Percentiles rank a stretch among this genome's conserved stretches.
Conservation (phyloP, 23 tunicate genomes). For the Clavelina lepadiformis region DNA sequence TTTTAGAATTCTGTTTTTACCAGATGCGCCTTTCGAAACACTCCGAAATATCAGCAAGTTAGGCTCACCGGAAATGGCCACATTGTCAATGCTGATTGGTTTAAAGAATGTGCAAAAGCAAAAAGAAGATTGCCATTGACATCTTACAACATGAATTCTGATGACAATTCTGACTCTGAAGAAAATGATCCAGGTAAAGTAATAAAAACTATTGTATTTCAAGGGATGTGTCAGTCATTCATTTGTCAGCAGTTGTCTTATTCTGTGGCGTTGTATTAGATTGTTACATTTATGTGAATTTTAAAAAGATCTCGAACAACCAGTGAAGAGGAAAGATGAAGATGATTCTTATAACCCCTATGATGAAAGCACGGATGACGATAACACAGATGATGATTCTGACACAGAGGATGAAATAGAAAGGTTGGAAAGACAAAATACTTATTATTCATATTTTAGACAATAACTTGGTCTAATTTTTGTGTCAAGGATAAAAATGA, state of each 20-base stretch:
- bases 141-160: conserved; percentile 43
- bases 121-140: conserved; percentile 37
- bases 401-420: conserved; percentile 70
- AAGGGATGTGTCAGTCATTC: no score
- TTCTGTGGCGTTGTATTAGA: no score
- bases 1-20: no score
- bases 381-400: conserved; percentile 41
- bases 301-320: not conserved
- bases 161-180: conserved; percentile 3
- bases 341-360: conserved; percentile 9
- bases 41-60: conserved; percentile 80
- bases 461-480: not conserved
- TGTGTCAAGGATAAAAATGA: not conserved
- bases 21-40: conserved; percentile 88
- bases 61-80: conserved; percentile 18
- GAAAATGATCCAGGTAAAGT: not conserved
- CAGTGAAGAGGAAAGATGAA: no score
- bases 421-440: conserved; percentile 14
- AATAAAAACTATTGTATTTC: no score
- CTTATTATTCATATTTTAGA: not conserved
- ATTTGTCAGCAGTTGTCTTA: no score
- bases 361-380: conserved; percentile 43
- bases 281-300: no score
- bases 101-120: conserved; percentile 38
- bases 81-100: conserved; percentile 53